Evolutionary conservation across 2,797 vertebrate species (phyloP), one percentile per base, ranked within the genome.

Genomic region (Oophaga sylvatica): DNA sequence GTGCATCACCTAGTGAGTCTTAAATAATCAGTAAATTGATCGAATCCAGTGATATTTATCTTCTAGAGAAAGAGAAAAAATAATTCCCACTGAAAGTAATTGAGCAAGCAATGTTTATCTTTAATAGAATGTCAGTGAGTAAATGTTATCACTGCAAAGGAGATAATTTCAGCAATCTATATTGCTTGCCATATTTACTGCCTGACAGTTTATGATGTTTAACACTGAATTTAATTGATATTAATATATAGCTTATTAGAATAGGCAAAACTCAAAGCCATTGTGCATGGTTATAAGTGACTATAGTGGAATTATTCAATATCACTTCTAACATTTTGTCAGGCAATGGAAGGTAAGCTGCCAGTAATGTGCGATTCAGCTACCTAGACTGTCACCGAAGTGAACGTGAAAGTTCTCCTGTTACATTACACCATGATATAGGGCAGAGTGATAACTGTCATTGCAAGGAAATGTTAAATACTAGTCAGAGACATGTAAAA

Each of bases 111-210:
- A 31, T 76, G 70, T 63, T 84, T 84, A 75, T 75, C 57, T 75
- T 70, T 84, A 84, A 84, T 26, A 20, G 57, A 62, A 62, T 84
- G 83, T 76, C 83, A 84, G 83, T 80, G 78, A 62, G 31, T 84
- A 84, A 62, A 71, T 84, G 67, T 75, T 84, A 84, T 84, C 82
- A 73, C 29, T 60, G 71, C 73, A 76, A 76, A 57, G 22, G 31
- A 76, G 29, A 83, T 83, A 26, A 62, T 83, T 60, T 17, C 35
- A 75, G 57, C 31, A 84, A 63, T 84, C 70, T 76, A 76, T 84
- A 73, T 71, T 83, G 48, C 48, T 81, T 31, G 65, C 48, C 53
- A 56, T 71, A 73, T 84, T 41, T 84, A 84, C 59, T n/a, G 71
- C 19, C 59, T 48, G 57, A 19, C 56, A 73, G 70, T 62, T 62